phyloP scores from a whole-genome alignment of 2,113 vertebrate genomes.

The Nicator chloris region DNA sequence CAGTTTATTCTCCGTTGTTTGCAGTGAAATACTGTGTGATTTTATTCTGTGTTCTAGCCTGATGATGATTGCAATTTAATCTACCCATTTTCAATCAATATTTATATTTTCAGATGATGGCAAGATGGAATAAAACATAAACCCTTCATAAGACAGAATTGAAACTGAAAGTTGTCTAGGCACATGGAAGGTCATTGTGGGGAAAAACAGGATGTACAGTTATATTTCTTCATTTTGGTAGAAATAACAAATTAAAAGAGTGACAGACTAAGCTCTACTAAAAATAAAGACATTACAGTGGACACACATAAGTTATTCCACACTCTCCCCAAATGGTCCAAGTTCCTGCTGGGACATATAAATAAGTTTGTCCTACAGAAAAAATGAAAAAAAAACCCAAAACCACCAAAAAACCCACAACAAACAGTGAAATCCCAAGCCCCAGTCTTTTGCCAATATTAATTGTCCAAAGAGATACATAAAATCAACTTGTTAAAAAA shows the following conservation, averaged over 20 bases:
- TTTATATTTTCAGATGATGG: not conserved
- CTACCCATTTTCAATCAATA: not conserved
- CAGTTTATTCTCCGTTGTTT: not conserved
- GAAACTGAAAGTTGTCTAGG: not conserved
- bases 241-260: not conserved
- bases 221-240: not conserved
- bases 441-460: not conserved
- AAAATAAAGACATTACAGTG: not conserved
- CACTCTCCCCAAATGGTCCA: accelerated
- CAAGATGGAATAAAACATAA: not conserved
- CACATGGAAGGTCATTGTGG: not conserved
- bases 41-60: not conserved
- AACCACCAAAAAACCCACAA: not conserved
- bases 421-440: not conserved
- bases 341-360: not conserved
- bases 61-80: not conserved
- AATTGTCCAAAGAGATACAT: not conserved
- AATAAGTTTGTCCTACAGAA: not conserved
- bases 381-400: accelerated
- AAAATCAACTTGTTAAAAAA: not conserved
- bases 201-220: not conserved
- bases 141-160: not conserved
- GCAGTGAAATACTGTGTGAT: not conserved
- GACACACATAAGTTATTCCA: not conserved
- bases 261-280: not conserved